Conservation (phyloP, 2,797 vertebrate species). For the Xenops minutus region DNA sequence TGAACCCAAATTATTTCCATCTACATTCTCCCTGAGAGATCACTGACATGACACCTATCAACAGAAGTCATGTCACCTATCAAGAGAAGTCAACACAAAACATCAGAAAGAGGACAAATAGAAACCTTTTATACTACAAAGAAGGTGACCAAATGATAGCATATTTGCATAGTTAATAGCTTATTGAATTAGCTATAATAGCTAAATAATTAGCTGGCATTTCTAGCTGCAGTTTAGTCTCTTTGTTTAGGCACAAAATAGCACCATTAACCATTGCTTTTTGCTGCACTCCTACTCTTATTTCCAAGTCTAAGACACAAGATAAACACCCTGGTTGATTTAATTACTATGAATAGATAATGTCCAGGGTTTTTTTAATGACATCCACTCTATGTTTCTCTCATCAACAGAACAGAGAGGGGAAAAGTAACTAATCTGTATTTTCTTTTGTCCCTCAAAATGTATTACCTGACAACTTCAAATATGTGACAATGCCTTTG, state of each 20-base stretch:
- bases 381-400: not conserved
- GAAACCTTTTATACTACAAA: not conserved
- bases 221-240: not conserved
- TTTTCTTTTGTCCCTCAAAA: slow-evolving; percentile 13
- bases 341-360: not conserved
- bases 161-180: not conserved
- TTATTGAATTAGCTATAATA: not conserved
- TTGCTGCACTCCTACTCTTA: not conserved
- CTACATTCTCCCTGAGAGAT: not conserved
- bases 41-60: not conserved
- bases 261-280: not conserved
- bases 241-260: not conserved
- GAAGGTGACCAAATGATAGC: not conserved
- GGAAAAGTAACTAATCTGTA: not conserved
- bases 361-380: not conserved
- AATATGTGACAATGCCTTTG: not conserved
- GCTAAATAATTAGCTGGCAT: not conserved
- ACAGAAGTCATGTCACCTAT: not conserved
- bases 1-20: not conserved
- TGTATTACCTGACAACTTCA: not conserved
- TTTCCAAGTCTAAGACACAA: not conserved
- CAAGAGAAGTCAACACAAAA: not conserved
- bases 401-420: not conserved
- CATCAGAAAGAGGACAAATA: not conserved
- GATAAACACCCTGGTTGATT: not conserved